Percentiles rank a stretch among this genome's conserved stretches.
Evolutionary conservation across 1,140 invertebrate genomes (phyloP).

Genomic region (Drosophila sechellia): DNA sequence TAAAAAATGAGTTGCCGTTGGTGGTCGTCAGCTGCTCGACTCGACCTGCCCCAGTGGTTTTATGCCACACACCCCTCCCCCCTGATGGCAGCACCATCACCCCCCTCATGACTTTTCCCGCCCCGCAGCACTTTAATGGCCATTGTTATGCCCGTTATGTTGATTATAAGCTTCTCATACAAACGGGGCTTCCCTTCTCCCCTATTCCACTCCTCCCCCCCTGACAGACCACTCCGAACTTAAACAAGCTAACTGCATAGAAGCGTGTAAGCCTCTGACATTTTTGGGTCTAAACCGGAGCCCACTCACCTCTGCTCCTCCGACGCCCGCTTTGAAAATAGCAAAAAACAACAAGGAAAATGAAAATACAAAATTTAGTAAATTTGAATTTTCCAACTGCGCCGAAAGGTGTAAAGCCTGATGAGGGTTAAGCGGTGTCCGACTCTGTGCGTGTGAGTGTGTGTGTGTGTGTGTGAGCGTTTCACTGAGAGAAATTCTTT

Average conservation of each 20-base stretch:
- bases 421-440: constrained; percentile 62
- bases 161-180: constrained; percentile 58
- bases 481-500: constrained; percentile 13
- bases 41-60: constrained; percentile 18
- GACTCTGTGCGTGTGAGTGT: constrained; percentile 1
- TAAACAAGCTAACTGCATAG: constrained; percentile 45
- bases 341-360: constrained; percentile 32
- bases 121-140: constrained; percentile 49
- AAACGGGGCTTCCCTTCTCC: background rate
- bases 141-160: constrained; percentile 63
- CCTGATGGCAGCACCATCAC: no score
- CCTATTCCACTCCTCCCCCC: no score
- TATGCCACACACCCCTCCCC: no score
- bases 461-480: background rate
- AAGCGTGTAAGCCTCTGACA: constrained; percentile 48
- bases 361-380: constrained; percentile 46
- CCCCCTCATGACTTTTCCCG: background rate
- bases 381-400: constrained; percentile 60
- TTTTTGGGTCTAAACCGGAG: constrained; percentile 28
- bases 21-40: constrained; percentile 37
- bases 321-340: constrained; percentile 25
- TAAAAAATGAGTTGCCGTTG: constrained; percentile 59
- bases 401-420: constrained; percentile 66
- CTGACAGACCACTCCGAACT: constrained; percentile 6
- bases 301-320: background rate